Evolutionary conservation across 2,888 invertebrate genomes (phyloP), one percentile per base, ranked within the genome.

Genomic region (Chouioia cunea): DNA sequence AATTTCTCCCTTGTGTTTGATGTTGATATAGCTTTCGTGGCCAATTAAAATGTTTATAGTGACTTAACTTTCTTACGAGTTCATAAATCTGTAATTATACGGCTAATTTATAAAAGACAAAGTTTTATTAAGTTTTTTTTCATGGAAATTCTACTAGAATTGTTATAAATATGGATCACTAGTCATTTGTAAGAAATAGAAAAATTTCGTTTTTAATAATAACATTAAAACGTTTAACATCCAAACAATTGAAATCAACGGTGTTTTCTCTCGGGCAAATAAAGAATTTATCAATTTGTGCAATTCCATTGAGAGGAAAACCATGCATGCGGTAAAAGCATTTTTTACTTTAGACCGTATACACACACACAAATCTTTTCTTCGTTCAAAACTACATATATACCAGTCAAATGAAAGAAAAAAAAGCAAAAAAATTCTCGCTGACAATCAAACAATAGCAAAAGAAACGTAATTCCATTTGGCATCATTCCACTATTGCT

Each of bases 381-480:
- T 18, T 54, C 59, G 22, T 59, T 59, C 58, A 59, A 53, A 48
- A 48, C 8, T 4, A 52, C n/a, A 18, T 2, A 20, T 18, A 53
- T 14, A 18, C 36, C 44, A 14, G n/a, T 12, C 46, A 43, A 36
- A 59, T 52, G 57, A 65, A 56, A 59, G 59, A 54, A 56, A 65
- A 36, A 65, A 44, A 12, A 50, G 8, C 16, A 14, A 23, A 48
- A 53, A 48, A 58, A 16, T 50, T 27, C 6, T 47, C 54, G 54
- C 46, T 46, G 64, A 59, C 70, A 65, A 59, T 47, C 63, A 47
- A 22, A 70, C 52, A 70, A 63, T 57, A 58, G 48, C 43, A 52
- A 52, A 36, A 60, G 59, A 59, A 52, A 52, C n/a, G 57, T 58
- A 64, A 70, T 70, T 70, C 47, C 70, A 70, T 70, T 64, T 44